Evolutionary conservation across 2,113 vertebrate species (phyloP).

Genomic region (Oryzias woworae): DNA sequence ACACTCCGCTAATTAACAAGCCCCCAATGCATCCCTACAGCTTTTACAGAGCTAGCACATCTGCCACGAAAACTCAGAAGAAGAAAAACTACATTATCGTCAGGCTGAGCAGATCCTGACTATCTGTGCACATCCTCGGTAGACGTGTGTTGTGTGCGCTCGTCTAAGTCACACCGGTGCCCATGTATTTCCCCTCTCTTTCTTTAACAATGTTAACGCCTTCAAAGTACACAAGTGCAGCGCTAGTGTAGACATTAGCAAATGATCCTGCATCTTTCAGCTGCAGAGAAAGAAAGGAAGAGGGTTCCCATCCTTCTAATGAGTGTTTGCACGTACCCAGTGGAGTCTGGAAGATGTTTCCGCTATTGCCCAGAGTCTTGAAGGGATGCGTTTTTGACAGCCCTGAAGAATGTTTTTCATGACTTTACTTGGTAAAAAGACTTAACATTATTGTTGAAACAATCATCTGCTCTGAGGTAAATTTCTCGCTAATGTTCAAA

Average conservation of each 20-base stretch:
- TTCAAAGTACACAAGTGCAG: slow-evolving; percentile 38
- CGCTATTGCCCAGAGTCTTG: slow-evolving; percentile 50
- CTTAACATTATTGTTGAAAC: no score
- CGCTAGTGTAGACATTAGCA: slow-evolving; percentile 63
- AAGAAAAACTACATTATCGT: slow-evolving; percentile 70
- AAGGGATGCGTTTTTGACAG: slow-evolving; percentile 50
- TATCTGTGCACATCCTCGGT: slow-evolving; percentile 52
- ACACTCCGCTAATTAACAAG: slow-evolving; percentile 76
- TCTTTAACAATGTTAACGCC: slow-evolving; percentile 44
- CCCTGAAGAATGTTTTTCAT: slow-evolving; percentile 32
- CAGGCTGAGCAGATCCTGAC: slow-evolving; percentile 61
- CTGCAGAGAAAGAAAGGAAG: slow-evolving; percentile 61
- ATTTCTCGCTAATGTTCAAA: no score
- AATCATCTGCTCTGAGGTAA: no score
- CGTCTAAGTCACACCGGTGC: slow-evolving; percentile 47
- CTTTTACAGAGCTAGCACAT: slow-evolving; percentile 65
- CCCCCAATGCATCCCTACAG: slow-evolving; percentile 61
- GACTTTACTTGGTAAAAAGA: background rate
- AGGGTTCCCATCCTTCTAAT: slow-evolving; percentile 60
- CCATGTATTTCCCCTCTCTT: slow-evolving; percentile 42
- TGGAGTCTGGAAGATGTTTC: slow-evolving; percentile 63
- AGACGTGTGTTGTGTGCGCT: slow-evolving; percentile 54
- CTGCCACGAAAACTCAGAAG: slow-evolving; percentile 63
- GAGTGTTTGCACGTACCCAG: slow-evolving; percentile 66
- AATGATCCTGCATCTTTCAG: slow-evolving; percentile 47